Percentiles rank a stretch among this genome's conserved stretches.
phyloP scores from a whole-genome alignment of 1,140 invertebrate species.

The Lordiphosa stackelbergi region DNA sequence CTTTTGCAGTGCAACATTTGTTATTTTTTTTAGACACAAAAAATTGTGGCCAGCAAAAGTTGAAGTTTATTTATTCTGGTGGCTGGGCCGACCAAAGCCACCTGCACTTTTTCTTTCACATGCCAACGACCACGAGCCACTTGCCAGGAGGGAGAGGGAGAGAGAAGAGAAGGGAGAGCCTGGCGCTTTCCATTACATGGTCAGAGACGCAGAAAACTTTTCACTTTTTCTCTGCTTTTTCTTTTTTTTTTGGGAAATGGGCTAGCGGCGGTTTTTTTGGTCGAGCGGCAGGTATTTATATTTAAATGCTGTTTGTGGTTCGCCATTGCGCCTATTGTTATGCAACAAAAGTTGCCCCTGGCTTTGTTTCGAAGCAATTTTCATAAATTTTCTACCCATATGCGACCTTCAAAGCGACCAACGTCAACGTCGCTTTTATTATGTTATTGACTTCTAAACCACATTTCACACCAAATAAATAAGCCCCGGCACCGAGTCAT shows the following conservation, averaged over 20 bases:
- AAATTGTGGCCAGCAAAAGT: slow-evolving; percentile 59
- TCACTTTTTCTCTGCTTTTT: slow-evolving; percentile 25
- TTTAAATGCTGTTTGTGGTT: slow-evolving; percentile 68
- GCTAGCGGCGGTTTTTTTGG: slow-evolving; percentile 44
- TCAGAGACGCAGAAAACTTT: slow-evolving; percentile 63
- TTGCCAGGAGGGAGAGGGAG: slow-evolving; percentile 12
- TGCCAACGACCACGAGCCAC: slow-evolving; percentile 54
- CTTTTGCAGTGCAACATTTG: slow-evolving; percentile 47
- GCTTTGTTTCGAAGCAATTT: slow-evolving; percentile 46
- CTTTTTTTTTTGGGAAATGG: slow-evolving; percentile 27
- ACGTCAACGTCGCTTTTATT: slow-evolving; percentile 56
- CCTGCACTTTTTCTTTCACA: slow-evolving; percentile 71
- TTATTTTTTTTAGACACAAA: slow-evolving; percentile 43
- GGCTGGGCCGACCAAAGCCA: slow-evolving; percentile 45
- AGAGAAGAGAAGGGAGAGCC: slow-evolving; percentile 13
- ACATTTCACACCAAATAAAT: slow-evolving; percentile 66
- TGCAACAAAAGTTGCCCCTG: slow-evolving; percentile 66
- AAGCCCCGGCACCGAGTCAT: slow-evolving; percentile 11
- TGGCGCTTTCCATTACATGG: slow-evolving; percentile 49
- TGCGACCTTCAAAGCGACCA: slow-evolving; percentile 44
- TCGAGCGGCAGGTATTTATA: slow-evolving; percentile 66
- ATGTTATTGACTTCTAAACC: slow-evolving; percentile 71
- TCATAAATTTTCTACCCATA: slow-evolving; percentile 40
- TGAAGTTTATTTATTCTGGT: slow-evolving; percentile 66
- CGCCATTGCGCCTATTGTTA: slow-evolving; percentile 71